These are phyloP conservation scores for Drosophila ogumai DNA, from an alignment of 1,140 invertebrate species.

Conservation along the genomic window DNA sequence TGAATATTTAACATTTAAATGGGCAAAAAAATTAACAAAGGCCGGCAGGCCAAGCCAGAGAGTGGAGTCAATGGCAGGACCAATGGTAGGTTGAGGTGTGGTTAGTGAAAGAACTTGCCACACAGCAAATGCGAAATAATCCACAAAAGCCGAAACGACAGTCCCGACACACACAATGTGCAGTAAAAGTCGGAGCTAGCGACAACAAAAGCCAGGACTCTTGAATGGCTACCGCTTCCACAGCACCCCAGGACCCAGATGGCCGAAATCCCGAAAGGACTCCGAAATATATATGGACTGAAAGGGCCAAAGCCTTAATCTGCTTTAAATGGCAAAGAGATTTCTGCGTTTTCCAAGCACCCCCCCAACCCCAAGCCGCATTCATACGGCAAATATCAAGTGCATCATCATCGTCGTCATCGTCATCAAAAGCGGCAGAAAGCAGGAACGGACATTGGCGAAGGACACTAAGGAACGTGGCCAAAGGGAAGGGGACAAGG, in stretches of 20 bases:
- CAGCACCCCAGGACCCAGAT: slow-evolving; percentile 7
- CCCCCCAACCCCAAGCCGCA: slow-evolving; percentile 29
- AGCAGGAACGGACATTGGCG: slow-evolving; percentile 22
- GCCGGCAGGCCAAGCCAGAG: slow-evolving; percentile 24
- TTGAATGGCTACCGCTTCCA: slow-evolving; percentile 53
- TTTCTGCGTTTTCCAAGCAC: slow-evolving; percentile 30
- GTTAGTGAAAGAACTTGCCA: slow-evolving; percentile 25
- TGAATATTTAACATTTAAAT: slow-evolving; percentile 80
- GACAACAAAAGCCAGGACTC: slow-evolving; percentile 73
- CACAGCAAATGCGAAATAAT: slow-evolving; percentile 70
- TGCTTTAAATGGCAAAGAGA: slow-evolving; percentile 75
- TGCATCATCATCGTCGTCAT: slow-evolving; percentile 68
- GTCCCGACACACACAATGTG: slow-evolving; percentile 52
- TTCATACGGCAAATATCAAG: slow-evolving; percentile 80
- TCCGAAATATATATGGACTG: slow-evolving; percentile 37
- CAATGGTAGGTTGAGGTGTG: neutral
- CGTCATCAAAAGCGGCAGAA: slow-evolving; percentile 26
- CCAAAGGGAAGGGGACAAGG: slow-evolving; percentile 33
- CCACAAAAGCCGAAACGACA: slow-evolving; percentile 67
- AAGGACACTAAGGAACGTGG: neutral
- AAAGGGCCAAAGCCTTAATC: slow-evolving; percentile 58
- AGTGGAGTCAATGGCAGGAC: neutral
- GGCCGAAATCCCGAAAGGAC: slow-evolving; percentile 19
- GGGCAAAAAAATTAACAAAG: slow-evolving; percentile 69
- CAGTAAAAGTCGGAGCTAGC: slow-evolving; percentile 63